Base-by-base conservation (phyloP, 2,113 vertebrate species). In the Hyla sarda region DNA sequence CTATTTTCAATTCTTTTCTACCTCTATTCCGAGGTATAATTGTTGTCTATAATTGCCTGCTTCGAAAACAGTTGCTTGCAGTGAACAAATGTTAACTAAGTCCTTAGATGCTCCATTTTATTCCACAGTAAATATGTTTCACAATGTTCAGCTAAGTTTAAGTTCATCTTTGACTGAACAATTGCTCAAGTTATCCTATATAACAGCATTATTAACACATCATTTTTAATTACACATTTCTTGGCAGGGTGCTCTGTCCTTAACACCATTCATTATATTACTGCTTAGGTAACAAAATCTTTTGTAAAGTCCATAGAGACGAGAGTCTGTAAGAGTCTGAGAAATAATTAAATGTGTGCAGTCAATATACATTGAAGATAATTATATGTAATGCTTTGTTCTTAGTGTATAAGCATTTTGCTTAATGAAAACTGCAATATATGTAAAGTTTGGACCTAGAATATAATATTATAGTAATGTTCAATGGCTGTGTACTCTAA, bases 121-220 rank as follows among this genome's bases (percentile, higher is more conserved):
- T 71, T 71, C n/a, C 67, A 71, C 19, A 37, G 9, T 41, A 23
- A 23, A 23, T 23, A 71, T 71, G 16, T 48, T 50, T 50, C 12
- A 76, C 23, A 50, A 25, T 76, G 47, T 75, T 47, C 45, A 74
- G 3, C 72, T 74, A n/a, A n/a, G n/a, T n/a, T n/a, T n/a, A n/a
- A n/a, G n/a, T n/a, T 52, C 45, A 76, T 77, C 32, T 54, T 41
- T 32, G 25, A 65, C 14, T 48, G 13, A 75, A 75, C 47, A 75
- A 75, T 52, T 77, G 17, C n/a, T 3, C 25, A 50, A 50, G 47
- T 21, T 77, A 30, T 30, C 48, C 14, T 77, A 30, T 77, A 54
- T 52, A 77, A 54, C 74, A 77, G 48, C n/a, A 77, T 52, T 77
- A 54, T 77, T 77, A 77, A 77, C 48, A 77, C 74, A 77, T 77